A percentile compares a stretch with the other conserved stretches of the same genome.
Conservation (phyloP, 1,140 invertebrate species). For the Chrysomallon squamiferum region DNA sequence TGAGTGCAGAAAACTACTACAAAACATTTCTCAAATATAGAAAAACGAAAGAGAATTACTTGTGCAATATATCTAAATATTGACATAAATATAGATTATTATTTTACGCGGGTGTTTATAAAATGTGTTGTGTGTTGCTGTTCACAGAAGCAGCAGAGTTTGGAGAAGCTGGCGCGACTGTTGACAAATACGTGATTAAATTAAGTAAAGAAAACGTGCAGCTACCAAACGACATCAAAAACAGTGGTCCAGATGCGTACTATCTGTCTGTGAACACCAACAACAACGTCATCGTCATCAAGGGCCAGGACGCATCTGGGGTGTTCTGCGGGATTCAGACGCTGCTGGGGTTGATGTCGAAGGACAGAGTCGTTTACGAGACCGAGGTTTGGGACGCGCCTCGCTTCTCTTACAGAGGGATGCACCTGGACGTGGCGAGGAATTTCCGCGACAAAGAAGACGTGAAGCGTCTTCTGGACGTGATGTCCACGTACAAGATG, state of each 20-base stretch:
- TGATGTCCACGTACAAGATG: conserved; percentile 56
- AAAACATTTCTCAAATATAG: too few relatives aligned
- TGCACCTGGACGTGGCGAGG: conserved; percentile 53
- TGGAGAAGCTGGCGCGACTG: neutral
- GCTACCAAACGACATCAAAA: neutral
- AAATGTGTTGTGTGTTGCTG: too few relatives aligned
- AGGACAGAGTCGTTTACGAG: conserved; percentile 12
- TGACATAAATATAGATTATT: too few relatives aligned
- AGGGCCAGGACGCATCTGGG: conserved; percentile 24
- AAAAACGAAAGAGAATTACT: too few relatives aligned
- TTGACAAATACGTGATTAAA: neutral
- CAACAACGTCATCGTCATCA: conserved; percentile 19
- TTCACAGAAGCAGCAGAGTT: neutral
- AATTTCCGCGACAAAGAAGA: conserved; percentile 52
- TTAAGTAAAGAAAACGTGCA: neutral
- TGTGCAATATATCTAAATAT: too few relatives aligned
- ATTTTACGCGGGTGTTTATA: too few relatives aligned
- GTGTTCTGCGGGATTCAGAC: conserved; percentile 44
- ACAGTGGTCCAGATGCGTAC: conserved; percentile 24
- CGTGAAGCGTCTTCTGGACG: conserved; percentile 44
- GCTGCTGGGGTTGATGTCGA: conserved; percentile 24
- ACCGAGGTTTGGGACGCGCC: conserved; percentile 31
- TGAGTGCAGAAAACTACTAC: too few relatives aligned
- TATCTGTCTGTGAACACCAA: conserved; percentile 15
- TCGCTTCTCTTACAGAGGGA: conserved; percentile 46